Evolutionary conservation across 2,797 vertebrate genomes (phyloP).

Genomic region (Falco novaeseelandiae): DNA sequence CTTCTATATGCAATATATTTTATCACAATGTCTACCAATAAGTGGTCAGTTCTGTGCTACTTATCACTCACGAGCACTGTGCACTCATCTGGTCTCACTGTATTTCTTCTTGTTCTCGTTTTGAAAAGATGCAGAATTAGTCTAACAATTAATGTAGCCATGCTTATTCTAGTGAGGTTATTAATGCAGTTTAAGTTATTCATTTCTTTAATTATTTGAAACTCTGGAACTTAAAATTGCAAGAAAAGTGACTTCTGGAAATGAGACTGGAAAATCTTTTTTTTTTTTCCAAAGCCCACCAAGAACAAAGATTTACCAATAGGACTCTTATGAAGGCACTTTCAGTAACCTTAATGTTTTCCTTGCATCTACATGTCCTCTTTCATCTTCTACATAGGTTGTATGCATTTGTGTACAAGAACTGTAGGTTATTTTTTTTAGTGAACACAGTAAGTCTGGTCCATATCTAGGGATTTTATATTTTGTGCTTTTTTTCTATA

Average conservation of each 20-base stretch:
- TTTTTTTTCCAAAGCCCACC: neutral
- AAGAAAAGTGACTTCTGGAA: neutral
- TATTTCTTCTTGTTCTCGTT: neutral
- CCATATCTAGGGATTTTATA: neutral
- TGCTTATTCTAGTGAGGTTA: neutral
- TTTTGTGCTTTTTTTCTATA: neutral
- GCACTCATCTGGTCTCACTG: neutral
- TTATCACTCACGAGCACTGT: neutral
- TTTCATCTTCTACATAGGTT: neutral
- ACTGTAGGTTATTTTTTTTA: neutral
- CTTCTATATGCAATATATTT: neutral
- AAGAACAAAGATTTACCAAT: neutral
- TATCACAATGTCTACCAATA: neutral
- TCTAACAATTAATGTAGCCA: neutral
- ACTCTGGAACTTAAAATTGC: neutral
- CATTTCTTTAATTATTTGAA: neutral
- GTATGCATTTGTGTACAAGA: neutral
- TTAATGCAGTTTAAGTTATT: neutral
- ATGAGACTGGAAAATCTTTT: neutral
- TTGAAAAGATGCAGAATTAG: neutral
- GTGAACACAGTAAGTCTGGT: neutral
- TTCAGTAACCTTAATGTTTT: neutral
- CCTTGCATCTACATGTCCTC: neutral
- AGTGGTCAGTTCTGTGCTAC: neutral
- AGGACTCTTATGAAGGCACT: neutral